Conservation (phyloP, 92 coral and sea anemone genomes). For the Ricordea florida region DNA sequence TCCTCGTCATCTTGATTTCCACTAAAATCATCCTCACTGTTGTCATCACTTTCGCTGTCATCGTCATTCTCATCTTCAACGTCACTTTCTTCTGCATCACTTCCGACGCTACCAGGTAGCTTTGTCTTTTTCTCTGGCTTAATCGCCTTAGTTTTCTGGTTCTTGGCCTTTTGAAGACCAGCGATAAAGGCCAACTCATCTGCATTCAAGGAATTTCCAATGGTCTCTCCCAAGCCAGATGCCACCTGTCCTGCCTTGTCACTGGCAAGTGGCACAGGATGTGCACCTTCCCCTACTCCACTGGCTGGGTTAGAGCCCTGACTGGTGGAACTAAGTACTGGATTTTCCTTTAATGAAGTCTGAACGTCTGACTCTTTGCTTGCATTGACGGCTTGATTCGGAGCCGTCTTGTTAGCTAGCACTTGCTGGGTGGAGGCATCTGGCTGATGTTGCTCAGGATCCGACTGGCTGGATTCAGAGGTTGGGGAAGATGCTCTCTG, state of each 20-base stretch:
- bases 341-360: background rate
- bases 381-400: background rate
- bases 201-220: conserved; percentile 62
- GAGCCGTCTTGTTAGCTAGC: background rate
- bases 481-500: background rate
- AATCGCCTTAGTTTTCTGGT: conserved; percentile 39
- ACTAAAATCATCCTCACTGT: conserved; percentile 29
- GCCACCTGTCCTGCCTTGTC: conserved; percentile 16
- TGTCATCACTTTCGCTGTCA: conserved; percentile 19
- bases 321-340: background rate
- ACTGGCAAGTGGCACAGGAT: conserved; percentile 11
- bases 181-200: conserved; percentile 94
- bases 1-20: conserved; percentile 16
- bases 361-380: background rate
- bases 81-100: conserved; percentile 57
- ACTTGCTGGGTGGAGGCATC: background rate
- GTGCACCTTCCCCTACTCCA: conserved; percentile 24
- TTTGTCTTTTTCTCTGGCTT: conserved; percentile 13
- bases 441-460: conserved; percentile 14
- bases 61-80: conserved; percentile 55
- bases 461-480: background rate
- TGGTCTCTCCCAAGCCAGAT: conserved; percentile 36
- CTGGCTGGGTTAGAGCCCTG: background rate
- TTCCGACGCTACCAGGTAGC: conserved; percentile 92
- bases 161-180: conserved; percentile 78